A percentile compares a stretch with the other conserved stretches of the same genome.
phyloP scores from a whole-genome alignment of 92 coral and sea anemone genomes.

The Pocillopora meandrina region DNA sequence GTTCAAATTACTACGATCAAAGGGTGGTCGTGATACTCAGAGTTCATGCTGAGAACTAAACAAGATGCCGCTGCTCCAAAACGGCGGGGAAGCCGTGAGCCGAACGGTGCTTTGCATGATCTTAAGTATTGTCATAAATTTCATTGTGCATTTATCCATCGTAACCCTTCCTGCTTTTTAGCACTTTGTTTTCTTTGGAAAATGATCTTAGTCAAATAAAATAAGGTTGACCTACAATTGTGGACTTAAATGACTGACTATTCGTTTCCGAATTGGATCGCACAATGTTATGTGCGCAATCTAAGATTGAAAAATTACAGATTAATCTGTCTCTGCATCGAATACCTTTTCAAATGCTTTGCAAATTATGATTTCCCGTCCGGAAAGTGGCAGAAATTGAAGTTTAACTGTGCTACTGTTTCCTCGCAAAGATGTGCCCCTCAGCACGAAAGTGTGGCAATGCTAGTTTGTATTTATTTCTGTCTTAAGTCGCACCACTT shows the following conservation, averaged over 20 bases:
- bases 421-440: constrained; percentile 39
- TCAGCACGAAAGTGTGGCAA: constrained; percentile 23
- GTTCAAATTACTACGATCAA: too few species aligned
- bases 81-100: too few species aligned
- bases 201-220: not conserved
- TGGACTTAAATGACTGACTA: not conserved
- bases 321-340: constrained; percentile 17
- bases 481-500: not conserved
- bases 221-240: not conserved
- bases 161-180: not conserved
- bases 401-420: constrained; percentile 27
- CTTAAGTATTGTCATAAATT: too few species aligned
- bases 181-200: not conserved
- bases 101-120: too few species aligned
- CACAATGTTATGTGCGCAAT: constrained; percentile 4
- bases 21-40: too few species aligned
- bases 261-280: constrained; percentile 16
- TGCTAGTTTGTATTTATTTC: not conserved
- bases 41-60: too few species aligned
- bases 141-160: too few species aligned
- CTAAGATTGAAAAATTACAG: not conserved
- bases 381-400: constrained; percentile 37
- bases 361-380: constrained; percentile 46
- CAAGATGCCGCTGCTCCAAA: too few species aligned
- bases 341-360: constrained; percentile 34